These are phyloP conservation scores for Pristionchus mayeri DNA, from an alignment of 2,888 invertebrate genomes.

Conservation along the genomic window DNA sequence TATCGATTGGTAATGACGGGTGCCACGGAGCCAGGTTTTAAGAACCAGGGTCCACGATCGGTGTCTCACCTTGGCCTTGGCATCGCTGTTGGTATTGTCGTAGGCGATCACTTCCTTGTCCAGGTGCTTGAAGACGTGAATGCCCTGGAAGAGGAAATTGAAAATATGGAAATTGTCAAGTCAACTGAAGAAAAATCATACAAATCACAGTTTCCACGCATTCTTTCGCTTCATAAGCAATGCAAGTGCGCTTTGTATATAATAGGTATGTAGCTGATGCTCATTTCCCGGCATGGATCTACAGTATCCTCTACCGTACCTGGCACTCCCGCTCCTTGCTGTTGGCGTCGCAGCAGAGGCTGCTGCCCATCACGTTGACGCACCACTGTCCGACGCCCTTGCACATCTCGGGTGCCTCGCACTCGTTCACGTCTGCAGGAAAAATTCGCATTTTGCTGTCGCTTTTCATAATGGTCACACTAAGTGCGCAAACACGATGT, in stretches of 20 bases:
- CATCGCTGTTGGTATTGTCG: background rate
- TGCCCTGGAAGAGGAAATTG: constrained; percentile 52
- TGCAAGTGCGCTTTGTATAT: no score
- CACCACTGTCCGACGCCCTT: constrained; percentile 71
- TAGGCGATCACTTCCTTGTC: constrained; percentile 10
- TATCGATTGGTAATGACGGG: no score
- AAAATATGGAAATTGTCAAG: no score
- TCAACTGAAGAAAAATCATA: no score
- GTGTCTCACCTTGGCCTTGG: no score
- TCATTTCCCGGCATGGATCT: no score
- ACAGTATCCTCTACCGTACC: no score
- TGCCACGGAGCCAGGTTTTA: no score
- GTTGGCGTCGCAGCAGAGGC: constrained; percentile 65
- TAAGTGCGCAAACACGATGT: background rate
- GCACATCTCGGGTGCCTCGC: constrained; percentile 63
- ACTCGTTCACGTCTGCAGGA: constrained; percentile 70
- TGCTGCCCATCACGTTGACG: constrained; percentile 69
- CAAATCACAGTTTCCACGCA: no score
- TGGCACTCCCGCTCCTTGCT: constrained; percentile 65
- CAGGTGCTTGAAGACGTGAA: constrained; percentile 50
- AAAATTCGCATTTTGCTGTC: background rate
- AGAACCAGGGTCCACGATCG: no score
- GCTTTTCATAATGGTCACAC: no score
- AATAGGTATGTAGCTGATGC: no score
- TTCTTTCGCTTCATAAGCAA: background rate